These are phyloP conservation scores for Agrotis clavis DNA, from an alignment of 2,888 invertebrate genomes.

Conservation along the genomic window DNA sequence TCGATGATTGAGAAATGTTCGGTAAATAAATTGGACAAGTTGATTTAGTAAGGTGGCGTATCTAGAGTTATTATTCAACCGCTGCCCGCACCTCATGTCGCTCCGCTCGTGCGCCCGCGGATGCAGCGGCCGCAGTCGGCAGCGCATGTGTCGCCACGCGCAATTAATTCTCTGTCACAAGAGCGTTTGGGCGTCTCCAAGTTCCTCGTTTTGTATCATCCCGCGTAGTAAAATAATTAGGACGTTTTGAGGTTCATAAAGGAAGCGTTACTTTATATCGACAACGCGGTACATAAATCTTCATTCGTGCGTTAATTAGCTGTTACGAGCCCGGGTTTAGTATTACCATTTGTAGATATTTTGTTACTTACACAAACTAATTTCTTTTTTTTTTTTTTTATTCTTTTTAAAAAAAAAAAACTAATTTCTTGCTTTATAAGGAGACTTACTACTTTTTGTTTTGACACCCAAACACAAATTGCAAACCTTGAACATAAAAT, in stretches of 20 bases:
- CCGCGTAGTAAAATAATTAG: conserved; percentile 90
- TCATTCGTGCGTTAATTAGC: conserved; percentile 88
- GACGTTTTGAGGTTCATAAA: conserved; percentile 91
- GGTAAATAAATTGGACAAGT: conserved; percentile 45
- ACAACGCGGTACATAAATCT: conserved; percentile 90
- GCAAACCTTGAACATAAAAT: conserved; percentile 3
- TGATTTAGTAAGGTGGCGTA: conserved; percentile 38
- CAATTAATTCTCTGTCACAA: conserved; percentile 91
- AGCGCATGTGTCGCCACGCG: conserved; percentile 89
- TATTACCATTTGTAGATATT: conserved; percentile 69
- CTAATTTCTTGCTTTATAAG: conserved; percentile 27
- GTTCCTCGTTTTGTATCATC: conserved; percentile 87
- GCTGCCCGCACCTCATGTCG: conserved; percentile 63
- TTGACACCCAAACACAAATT: background rate
- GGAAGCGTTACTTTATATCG: conserved; percentile 91
- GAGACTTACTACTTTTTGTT: background rate
- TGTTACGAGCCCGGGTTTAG: conserved; percentile 76
- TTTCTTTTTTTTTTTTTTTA: too few relatives aligned
- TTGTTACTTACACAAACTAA: conserved; percentile 54
- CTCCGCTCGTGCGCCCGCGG: conserved; percentile 62
- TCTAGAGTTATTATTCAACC: conserved; percentile 2
- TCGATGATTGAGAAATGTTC: conserved; percentile 41
- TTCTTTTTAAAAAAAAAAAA: too few relatives aligned
- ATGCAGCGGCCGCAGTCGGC: conserved; percentile 55
- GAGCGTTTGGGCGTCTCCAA: conserved; percentile 90